Base-by-base conservation (phyloP, 2,797 vertebrate species). In the Hydrolagus colliei region DNA sequence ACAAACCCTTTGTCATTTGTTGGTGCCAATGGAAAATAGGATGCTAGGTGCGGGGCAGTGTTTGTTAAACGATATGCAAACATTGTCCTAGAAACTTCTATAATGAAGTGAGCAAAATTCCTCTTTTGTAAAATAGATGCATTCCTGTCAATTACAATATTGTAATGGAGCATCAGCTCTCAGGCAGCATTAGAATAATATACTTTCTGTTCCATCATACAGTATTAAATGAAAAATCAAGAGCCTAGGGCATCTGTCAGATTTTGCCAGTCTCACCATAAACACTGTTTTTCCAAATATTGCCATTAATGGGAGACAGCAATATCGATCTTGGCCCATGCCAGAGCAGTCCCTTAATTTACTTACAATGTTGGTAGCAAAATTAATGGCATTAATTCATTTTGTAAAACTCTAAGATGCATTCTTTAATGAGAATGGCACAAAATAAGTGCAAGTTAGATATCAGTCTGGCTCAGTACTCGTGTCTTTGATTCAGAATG, bases 11-110 rank as follows among this genome's bases (percentile, higher is more conserved):
- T 11, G 63, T n/a, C 14, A 14, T 8, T 14, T 80, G 13, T 63
- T 13, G 61, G 63, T 80, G 63, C 22, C 62, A 80, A 11, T 80
- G 14, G 52, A 77, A 80, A 80, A 18, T 63, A 79, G 65, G 65
- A 63, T 14, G 5, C 63, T 65, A 0, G 32, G 59, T 32, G 35
- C 13, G 11, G 22, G 22, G 27, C 72, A 18, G 22, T 41, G 7
- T 41, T 59, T 79, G 61, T 65, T n/a, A 4, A 7, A 22, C 27
- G 14, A 32, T 79, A 13, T 32, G 62, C 27, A 2, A 65, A 65
- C 62, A 6, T 27, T 4, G 14, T 13, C 10, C 13, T 27, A 79
- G 65, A 12, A 65, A 79, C 7, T 2, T 22, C n/a, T 65, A 16
- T 18, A 65, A 80, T 13, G 14, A 0, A 62, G 63, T 16, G 65